Evolutionary conservation across 2,888 invertebrate species (phyloP).

Genomic region (Phortica magna): DNA sequence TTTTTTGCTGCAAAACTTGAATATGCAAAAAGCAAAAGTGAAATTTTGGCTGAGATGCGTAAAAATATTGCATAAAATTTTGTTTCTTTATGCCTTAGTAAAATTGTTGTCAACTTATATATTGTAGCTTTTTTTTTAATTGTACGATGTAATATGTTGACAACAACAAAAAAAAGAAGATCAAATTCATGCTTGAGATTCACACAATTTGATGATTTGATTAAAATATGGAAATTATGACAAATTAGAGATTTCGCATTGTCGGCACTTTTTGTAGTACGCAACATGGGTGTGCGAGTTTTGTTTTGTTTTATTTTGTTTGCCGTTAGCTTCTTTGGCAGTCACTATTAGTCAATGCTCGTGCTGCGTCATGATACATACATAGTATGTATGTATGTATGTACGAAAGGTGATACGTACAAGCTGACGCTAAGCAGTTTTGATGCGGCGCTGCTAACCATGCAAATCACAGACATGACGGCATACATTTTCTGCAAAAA

Average conservation of each 20-base stretch:
- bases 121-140: background rate
- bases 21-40: slow-evolving; percentile 1
- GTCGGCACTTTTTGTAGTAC: background rate
- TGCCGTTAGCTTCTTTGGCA: background rate
- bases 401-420: background rate
- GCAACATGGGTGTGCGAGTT: background rate
- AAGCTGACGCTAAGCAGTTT: background rate
- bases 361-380: background rate
- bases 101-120: too few relatives aligned
- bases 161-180: background rate
- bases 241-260: background rate
- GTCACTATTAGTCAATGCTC: background rate
- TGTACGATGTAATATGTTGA: background rate
- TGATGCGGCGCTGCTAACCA: background rate
- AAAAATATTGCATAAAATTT: background rate
- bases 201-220: slow-evolving; percentile 8
- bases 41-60: slow-evolving; percentile 5
- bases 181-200: background rate
- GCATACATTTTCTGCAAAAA: slow-evolving; percentile 53
- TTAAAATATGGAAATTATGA: background rate
- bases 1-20: background rate
- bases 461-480: slow-evolving; percentile 34
- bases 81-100: background rate
- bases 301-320: background rate
- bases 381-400: background rate